phyloP scores from a whole-genome alignment of 2,888 invertebrate genomes.

The Cephus nigrinus region DNA sequence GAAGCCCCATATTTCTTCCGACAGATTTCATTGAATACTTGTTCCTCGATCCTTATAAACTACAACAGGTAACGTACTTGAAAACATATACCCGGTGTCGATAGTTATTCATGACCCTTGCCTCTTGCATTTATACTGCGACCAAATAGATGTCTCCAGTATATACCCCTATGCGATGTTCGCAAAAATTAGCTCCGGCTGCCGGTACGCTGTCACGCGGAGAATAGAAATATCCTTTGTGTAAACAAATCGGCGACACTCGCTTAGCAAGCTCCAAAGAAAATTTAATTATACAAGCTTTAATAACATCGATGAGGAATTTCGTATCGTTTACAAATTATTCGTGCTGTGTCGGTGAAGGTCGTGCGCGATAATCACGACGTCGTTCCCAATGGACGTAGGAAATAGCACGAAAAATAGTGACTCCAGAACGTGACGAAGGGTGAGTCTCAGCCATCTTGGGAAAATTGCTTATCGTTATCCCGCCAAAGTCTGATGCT shows the following conservation, averaged over 20 bases:
- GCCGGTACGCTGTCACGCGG: conserved; percentile 5
- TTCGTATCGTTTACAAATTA: conserved; percentile 1
- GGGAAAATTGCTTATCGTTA: conserved; percentile 29
- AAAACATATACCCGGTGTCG: not conserved
- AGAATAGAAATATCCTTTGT: conserved; percentile 16
- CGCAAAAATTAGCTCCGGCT: conserved; percentile 14
- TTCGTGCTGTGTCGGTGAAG: not conserved
- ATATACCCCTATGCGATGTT: not conserved
- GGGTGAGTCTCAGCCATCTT: conserved; percentile 34
- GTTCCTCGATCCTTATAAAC: not conserved
- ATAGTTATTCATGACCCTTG: not conserved
- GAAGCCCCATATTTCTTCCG: not conserved
- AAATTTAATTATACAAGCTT: not conserved
- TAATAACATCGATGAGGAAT: not conserved
- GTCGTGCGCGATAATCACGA: not conserved
- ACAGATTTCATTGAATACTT: not conserved
- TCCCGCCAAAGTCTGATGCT: conserved; percentile 1
- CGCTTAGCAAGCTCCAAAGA: not conserved
- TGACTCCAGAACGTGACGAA: not conserved
- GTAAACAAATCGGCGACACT: conserved; percentile 14
- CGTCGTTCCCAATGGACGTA: not conserved
- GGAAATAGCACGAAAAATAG: not conserved
- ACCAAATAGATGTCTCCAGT: not conserved
- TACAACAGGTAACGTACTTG: not conserved
- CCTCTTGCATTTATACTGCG: not conserved